Conservation (phyloP, 2,888 invertebrate genomes). For the Sympetrum striolatum region DNA sequence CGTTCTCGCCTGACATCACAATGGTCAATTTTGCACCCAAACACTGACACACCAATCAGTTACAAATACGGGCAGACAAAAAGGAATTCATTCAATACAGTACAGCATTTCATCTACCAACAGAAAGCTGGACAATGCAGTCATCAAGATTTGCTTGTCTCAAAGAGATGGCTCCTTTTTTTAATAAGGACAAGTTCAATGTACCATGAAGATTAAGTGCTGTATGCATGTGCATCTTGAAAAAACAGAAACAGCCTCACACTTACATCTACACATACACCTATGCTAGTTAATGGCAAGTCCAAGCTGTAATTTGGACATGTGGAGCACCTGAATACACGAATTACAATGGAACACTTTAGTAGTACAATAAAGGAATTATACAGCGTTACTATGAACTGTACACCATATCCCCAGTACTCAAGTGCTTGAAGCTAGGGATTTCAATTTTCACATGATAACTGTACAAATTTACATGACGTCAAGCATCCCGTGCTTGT, state of each 20-base stretch:
- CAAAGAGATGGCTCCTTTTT: constrained; percentile 40
- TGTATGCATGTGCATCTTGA: constrained; percentile 48
- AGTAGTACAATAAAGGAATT: constrained; percentile 45
- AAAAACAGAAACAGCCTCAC: constrained; percentile 49
- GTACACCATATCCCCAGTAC: constrained; percentile 45
- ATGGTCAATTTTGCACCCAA: constrained; percentile 48
- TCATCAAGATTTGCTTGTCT: constrained; percentile 14
- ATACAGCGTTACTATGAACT: constrained; percentile 46
- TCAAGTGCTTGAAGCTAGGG: constrained; percentile 45
- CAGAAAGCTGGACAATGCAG: constrained; percentile 45
- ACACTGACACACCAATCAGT: constrained; percentile 49
- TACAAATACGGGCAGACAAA: constrained; percentile 48
- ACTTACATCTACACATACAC: constrained; percentile 51
- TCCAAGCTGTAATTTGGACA: constrained; percentile 48
- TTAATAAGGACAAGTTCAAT: constrained; percentile 34
- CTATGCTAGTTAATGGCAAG: constrained; percentile 50
- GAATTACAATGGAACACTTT: constrained; percentile 46
- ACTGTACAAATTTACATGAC: constrained; percentile 49
- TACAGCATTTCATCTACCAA: constrained; percentile 44
- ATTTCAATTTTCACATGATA: constrained; percentile 40
- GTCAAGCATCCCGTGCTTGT: constrained; percentile 49
- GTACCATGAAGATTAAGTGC: constrained; percentile 47
- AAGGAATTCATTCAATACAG: constrained; percentile 45
- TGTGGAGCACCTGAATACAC: constrained; percentile 46
- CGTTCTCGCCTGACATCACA: constrained; percentile 10